phyloP scores from a whole-genome alignment of 2,888 invertebrate genomes.

The Oxycera nigricornis region DNA sequence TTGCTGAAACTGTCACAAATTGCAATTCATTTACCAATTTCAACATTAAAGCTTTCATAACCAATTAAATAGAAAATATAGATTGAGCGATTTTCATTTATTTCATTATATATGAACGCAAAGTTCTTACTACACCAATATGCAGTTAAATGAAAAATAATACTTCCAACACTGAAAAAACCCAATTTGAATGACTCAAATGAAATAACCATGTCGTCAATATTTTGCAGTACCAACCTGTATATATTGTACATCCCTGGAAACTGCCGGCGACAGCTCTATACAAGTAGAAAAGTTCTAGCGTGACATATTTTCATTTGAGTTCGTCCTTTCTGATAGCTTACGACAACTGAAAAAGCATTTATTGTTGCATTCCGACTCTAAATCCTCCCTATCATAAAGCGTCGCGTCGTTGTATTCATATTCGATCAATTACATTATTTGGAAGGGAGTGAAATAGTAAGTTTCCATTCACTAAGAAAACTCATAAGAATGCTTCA shows the following conservation, averaged over 20 bases:
- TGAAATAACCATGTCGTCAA: background rate
- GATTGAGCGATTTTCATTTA: too few relatives aligned
- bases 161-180: background rate
- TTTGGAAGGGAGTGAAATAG: background rate
- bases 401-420: slow-evolving; percentile 5
- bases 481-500: background rate
- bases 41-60: too few relatives aligned
- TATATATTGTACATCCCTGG: background rate
- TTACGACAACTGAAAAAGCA: background rate
- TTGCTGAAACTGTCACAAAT: too few relatives aligned
- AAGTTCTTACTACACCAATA: too few relatives aligned
- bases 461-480: background rate
- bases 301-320: slow-evolving; percentile 32
- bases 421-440: slow-evolving; percentile 10
- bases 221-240: background rate
- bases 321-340: slow-evolving; percentile 10
- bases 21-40: too few relatives aligned
- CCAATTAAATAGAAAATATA: too few relatives aligned
- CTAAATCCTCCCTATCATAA: background rate
- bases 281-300: background rate
- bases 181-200: background rate
- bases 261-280: background rate
- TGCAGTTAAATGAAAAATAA: too few relatives aligned
- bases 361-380: slow-evolving; percentile 13
- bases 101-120: too few relatives aligned